Evolutionary conservation across 2,113 vertebrate genomes (phyloP).

Genomic region (Lipophrys pholis): DNA sequence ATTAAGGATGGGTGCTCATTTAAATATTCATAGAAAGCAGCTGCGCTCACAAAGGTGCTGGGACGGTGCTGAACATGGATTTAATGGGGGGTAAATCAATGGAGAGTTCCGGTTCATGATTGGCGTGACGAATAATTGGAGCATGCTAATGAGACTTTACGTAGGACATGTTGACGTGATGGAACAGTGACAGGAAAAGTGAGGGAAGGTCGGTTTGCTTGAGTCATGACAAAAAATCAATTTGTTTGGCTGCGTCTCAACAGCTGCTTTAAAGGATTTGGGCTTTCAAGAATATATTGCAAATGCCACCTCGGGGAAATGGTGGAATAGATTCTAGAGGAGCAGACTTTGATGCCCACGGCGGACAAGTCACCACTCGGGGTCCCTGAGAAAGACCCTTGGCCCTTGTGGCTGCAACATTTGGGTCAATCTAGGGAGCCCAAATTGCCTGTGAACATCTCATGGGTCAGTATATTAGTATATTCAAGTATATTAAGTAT

Average conservation of each 20-base stretch:
- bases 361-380: no score
- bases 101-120: conserved; percentile 7
- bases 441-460: no score
- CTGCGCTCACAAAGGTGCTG: conserved; percentile 55
- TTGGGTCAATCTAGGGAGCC: no score
- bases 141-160: conserved; percentile 40
- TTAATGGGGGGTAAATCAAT: conserved; percentile 37
- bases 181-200: conserved; percentile 4
- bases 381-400: no score
- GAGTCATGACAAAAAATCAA: neutral
- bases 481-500: no score
- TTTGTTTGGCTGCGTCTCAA: neutral
- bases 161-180: conserved; percentile 24
- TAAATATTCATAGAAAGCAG: conserved; percentile 67
- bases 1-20: conserved; percentile 46
- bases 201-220: conserved; percentile 1
- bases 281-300: neutral
- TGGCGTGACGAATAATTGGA: conserved; percentile 25
- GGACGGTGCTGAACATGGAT: neutral
- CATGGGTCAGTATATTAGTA: no score
- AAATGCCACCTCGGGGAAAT: no score
- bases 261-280: neutral
- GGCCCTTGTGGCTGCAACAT: no score
- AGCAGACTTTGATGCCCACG: no score
- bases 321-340: no score